These are phyloP conservation scores for Puffinus mauretanicus DNA, from an alignment of 2,113 vertebrate species.

Conservation along the genomic window DNA sequence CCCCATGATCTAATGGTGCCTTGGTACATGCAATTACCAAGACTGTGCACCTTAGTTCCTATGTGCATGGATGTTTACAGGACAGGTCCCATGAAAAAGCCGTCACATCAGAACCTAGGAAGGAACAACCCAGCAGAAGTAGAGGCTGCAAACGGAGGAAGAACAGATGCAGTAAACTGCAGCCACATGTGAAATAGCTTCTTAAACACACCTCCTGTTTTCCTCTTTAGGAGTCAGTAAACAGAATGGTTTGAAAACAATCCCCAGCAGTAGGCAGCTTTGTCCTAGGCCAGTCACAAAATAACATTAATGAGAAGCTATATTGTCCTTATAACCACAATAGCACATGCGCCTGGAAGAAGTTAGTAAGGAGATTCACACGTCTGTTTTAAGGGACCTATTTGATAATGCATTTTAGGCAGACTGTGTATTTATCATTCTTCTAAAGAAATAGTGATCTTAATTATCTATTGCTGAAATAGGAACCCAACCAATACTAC, in stretches of 20 bases:
- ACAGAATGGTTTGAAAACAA: background rate
- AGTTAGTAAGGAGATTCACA: background rate
- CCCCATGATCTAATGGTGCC: background rate
- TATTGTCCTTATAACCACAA: background rate
- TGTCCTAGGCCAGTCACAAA: background rate
- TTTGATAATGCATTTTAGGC: background rate
- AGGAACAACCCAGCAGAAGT: background rate
- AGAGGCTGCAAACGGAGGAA: background rate
- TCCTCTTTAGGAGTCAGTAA: background rate
- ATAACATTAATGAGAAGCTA: background rate
- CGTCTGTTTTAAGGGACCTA: background rate
- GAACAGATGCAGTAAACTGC: background rate
- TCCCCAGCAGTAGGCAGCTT: background rate
- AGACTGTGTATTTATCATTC: background rate
- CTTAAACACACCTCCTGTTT: background rate
- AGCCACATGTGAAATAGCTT: background rate
- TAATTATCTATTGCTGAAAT: background rate
- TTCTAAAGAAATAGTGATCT: background rate
- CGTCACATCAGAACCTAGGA: background rate
- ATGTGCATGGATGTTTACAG: background rate
- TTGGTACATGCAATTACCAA: background rate
- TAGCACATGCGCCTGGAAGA: background rate
- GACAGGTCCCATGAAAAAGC: background rate
- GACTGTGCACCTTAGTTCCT: background rate
- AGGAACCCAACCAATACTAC: background rate